Conservation (phyloP, 2,888 invertebrate genomes). For the Phortica okadai region DNA sequence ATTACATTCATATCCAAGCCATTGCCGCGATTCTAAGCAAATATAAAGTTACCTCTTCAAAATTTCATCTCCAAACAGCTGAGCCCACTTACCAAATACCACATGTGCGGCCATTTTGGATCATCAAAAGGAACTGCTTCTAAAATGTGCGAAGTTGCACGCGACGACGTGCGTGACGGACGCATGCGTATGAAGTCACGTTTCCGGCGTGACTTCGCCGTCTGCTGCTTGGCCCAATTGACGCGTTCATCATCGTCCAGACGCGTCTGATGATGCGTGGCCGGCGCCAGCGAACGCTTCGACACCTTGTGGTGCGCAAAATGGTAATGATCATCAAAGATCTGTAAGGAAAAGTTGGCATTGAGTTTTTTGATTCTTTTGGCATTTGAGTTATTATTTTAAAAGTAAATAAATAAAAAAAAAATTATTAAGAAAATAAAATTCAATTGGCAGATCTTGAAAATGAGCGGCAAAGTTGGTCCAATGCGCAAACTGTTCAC, state of each 20-base stretch:
- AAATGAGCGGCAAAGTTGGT: conserved; percentile 10
- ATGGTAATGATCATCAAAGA: conserved; percentile 91
- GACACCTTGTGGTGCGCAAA: conserved; percentile 88
- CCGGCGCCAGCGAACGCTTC: conserved; percentile 86
- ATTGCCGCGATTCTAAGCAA: conserved; percentile 88
- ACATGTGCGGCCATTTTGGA: conserved; percentile 96
- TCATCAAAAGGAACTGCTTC: conserved; percentile 82
- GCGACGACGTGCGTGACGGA: conserved; percentile 70
- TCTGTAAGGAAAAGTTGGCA: conserved; percentile 78
- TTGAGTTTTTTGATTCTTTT: conserved; percentile 1
- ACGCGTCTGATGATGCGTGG: conserved; percentile 83
- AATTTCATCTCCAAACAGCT: neutral
- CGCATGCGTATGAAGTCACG: conserved; percentile 83
- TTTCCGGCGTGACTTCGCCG: conserved; percentile 87
- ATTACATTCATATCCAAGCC: conserved; percentile 97
- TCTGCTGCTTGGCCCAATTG: conserved; percentile 90
- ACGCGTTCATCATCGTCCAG: conserved; percentile 87
- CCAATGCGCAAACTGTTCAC: conserved; percentile 56
- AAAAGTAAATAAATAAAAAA: neutral
- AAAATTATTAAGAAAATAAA: neutral
- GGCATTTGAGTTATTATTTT: neutral
- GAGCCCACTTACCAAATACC: conserved; percentile 92
- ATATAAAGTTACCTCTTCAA: neutral
- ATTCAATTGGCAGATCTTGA: neutral
- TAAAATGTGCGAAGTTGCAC: conserved; percentile 61